Evolutionary conservation across 2,113 vertebrate genomes (phyloP), one percentile per base, ranked within the genome.

Genomic region (Rissa tridactyla): DNA sequence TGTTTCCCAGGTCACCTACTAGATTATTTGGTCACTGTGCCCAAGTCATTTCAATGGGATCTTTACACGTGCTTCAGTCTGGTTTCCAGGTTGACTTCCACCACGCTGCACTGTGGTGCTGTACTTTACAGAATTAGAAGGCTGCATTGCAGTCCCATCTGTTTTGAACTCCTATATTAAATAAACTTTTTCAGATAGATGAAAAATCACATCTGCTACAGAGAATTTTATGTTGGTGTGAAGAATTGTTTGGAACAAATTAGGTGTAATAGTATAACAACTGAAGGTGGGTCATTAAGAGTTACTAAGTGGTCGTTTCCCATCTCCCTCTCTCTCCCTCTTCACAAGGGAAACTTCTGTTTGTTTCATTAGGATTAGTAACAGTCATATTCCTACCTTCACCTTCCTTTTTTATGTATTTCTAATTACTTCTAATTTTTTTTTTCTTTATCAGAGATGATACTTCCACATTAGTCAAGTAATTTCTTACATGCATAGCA

Each of bases 61-160:
- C 29, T 85, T 71, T 46, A 38, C 21, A 10, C 13, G 7, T 54
- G 10, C 23, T 88, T 82, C n/a, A 10, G 3, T 71, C 12, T 54
- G 21, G 9, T 76, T 92, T 88, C 38, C 61, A 82, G 11, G 17
- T 19, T 70, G 38, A 54, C 16, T 76, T 55, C 42, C 60, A n/a
- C n/a, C 22, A 19, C 16, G 12, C 1, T 5, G 3, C 25, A 22
- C 9, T 0, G 1, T 0, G 3, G 25, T 46, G 7, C 61, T 40
- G 11, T 27, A 13, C 27, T 36, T 14, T 19, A 46, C 17, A 36
- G 47, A 66, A 29, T 26, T 71, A n/a, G 25, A 70, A 44, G 13
- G 9, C 1, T 13, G 55, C 40, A 17, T 25, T 79, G n/a, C 32
- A 82, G 17, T 30, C 17, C 20, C 7, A 32, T n/a, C 19, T 82